Conservation (phyloP, 2,797 vertebrate species). For the Gastrophryne carolinensis region DNA sequence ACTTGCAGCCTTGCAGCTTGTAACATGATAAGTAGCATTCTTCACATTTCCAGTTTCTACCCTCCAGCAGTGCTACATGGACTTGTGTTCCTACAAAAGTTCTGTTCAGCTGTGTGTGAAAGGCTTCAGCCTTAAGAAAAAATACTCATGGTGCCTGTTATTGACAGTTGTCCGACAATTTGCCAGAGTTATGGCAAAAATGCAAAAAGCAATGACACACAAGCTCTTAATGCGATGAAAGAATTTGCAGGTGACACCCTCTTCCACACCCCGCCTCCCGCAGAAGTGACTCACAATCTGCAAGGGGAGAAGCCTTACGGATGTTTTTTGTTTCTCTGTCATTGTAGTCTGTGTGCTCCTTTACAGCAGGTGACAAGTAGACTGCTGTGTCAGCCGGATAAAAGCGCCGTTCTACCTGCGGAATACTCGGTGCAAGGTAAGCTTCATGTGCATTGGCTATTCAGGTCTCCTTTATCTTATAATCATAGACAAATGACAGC, state of each 20-base stretch:
- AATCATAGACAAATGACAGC: too few species aligned
- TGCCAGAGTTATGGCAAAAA: conserved; percentile 38
- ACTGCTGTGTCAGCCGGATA: conserved; percentile 14
- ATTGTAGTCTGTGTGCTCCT: conserved; percentile 53
- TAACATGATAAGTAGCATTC: conserved; percentile 13
- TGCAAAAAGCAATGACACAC: conserved; percentile 37
- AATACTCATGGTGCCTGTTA: neutral
- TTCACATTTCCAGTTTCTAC: neutral
- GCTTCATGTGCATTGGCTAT: too few species aligned
- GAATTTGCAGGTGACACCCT: conserved; percentile 75
- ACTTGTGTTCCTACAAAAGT: neutral
- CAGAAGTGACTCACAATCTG: conserved; percentile 67
- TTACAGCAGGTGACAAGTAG: conserved; percentile 40
- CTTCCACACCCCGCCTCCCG: conserved; percentile 70
- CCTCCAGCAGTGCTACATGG: conserved; percentile 4
- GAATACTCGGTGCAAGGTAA: neutral
- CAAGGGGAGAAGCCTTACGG: conserved; percentile 57
- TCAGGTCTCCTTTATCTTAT: too few species aligned
- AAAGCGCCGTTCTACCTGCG: neutral
- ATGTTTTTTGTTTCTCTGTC: conserved; percentile 56
- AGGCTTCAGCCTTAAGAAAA: neutral
- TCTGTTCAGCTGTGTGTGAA: neutral
- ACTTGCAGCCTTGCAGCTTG: neutral
- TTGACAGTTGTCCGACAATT: neutral
- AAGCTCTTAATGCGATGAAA: conserved; percentile 46